These are phyloP conservation scores for Pelodytes ibericus DNA, from an alignment of 2,797 vertebrate species.

Conservation along the genomic window DNA sequence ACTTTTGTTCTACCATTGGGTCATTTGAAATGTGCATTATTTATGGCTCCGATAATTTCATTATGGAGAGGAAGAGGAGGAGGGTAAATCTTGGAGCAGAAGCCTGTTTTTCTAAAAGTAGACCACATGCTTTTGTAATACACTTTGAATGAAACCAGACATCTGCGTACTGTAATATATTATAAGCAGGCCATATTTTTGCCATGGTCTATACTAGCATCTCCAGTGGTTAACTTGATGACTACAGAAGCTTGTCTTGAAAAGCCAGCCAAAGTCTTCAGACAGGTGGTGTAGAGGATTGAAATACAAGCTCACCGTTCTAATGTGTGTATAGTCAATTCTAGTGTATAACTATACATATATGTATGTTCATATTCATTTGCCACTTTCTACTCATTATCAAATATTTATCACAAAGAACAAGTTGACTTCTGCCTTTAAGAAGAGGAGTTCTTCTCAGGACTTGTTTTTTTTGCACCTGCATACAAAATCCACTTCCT, in stretches of 20 bases:
- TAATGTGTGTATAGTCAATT: no score
- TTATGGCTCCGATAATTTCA: no score
- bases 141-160: neutral
- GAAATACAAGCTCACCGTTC: neutral
- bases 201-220: neutral
- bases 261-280: constrained; percentile 1
- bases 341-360: no score
- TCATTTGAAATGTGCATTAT: no score
- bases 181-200: neutral
- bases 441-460: neutral
- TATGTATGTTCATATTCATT: neutral
- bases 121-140: neutral
- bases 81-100: no score
- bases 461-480: constrained; percentile 43
- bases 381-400: neutral
- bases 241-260: constrained; percentile 1
- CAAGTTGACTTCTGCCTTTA: neutral
- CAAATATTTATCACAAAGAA: neutral
- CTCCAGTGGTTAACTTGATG: neutral
- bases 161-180: neutral
- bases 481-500: constrained; percentile 42
- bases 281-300: neutral
- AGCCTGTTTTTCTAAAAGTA: neutral
- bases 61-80: no score
- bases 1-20: no score